phyloP scores from a whole-genome alignment of 2,888 invertebrate genomes.

The Autographa pulchrina region DNA sequence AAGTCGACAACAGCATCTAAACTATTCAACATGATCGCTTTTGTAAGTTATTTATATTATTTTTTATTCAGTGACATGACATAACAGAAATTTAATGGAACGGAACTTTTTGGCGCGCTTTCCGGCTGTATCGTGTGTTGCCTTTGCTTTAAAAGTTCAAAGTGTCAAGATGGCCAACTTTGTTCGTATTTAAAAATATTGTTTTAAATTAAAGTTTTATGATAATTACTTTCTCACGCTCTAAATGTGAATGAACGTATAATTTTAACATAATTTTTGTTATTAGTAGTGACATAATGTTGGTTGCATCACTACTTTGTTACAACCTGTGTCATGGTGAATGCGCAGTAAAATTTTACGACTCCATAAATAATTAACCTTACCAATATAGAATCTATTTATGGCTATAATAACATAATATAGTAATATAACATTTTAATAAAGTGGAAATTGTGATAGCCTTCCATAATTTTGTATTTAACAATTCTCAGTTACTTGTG shows the following conservation, averaged over 20 bases:
- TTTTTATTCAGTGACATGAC: conserved; percentile 39
- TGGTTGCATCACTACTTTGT: conserved; percentile 30
- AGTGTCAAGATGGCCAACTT: conserved; percentile 15
- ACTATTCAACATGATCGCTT: conserved; percentile 86
- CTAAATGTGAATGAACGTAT: conserved; percentile 40
- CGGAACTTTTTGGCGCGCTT: conserved; percentile 23
- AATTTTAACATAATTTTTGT: conserved; percentile 35
- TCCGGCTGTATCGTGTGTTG: conserved; percentile 36
- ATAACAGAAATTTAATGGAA: conserved; percentile 3
- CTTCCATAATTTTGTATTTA: background rate
- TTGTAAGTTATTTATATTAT: conserved; percentile 78
- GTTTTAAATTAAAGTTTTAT: conserved; percentile 9
- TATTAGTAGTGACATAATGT: conserved; percentile 44
- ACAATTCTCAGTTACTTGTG: background rate
- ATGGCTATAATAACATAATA: no score
- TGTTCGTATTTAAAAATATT: conserved; percentile 8
- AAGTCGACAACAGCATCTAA: conserved; percentile 78
- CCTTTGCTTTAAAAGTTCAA: conserved; percentile 35
- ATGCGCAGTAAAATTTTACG: conserved; percentile 9
- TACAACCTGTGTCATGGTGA: conserved; percentile 5
- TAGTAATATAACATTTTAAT: background rate
- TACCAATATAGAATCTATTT: conserved; percentile 6
- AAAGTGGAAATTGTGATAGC: background rate
- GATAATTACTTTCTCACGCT: conserved; percentile 50
- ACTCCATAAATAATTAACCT: conserved; percentile 15